Percentiles rank a stretch among this genome's conserved stretches.
Conservation (phyloP, 2,113 vertebrate species). For the Sprattus sprattus region DNA sequence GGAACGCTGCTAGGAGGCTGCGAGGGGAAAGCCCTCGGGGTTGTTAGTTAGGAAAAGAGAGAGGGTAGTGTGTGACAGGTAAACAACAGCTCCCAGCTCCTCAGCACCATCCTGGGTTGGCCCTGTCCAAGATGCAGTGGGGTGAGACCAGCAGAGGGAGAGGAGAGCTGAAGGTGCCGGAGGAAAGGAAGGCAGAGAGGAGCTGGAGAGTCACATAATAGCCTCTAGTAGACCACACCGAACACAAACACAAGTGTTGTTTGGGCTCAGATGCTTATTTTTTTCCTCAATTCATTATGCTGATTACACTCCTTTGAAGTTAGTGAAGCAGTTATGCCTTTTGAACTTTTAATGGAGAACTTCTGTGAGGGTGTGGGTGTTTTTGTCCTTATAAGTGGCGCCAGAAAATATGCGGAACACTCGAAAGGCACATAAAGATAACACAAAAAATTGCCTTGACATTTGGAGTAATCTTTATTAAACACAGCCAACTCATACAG, state of each 20-base stretch:
- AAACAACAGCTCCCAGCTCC: conserved; percentile 44
- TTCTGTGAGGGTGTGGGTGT: not conserved
- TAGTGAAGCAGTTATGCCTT: conserved; percentile 6
- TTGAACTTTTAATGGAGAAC: conserved; percentile 4
- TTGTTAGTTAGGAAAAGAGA: conserved; percentile 35
- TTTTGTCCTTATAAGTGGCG: conserved; percentile 1
- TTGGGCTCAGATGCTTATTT: not conserved
- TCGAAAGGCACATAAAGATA: not conserved
- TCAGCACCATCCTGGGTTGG: conserved; percentile 3
- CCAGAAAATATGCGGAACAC: not conserved
- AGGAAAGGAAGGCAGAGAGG: not conserved
- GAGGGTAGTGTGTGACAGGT: conserved; percentile 44
- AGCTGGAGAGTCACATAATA: not conserved
- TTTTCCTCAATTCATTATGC: not conserved
- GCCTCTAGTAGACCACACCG: not conserved
- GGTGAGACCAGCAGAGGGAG: conserved; percentile 41
- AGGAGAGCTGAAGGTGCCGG: conserved; percentile 26
- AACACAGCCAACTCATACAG: not conserved
- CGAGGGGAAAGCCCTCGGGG: conserved; percentile 36
- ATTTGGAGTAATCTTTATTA: not conserved
- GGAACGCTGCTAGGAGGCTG: conserved; percentile 29
- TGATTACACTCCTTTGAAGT: conserved; percentile 6
- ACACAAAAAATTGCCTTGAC: not conserved
- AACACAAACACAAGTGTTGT: conserved; percentile 9
- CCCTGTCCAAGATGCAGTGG: conserved; percentile 48